phyloP scores from a whole-genome alignment of 2,797 vertebrate species.

The Chelonia mydas region DNA sequence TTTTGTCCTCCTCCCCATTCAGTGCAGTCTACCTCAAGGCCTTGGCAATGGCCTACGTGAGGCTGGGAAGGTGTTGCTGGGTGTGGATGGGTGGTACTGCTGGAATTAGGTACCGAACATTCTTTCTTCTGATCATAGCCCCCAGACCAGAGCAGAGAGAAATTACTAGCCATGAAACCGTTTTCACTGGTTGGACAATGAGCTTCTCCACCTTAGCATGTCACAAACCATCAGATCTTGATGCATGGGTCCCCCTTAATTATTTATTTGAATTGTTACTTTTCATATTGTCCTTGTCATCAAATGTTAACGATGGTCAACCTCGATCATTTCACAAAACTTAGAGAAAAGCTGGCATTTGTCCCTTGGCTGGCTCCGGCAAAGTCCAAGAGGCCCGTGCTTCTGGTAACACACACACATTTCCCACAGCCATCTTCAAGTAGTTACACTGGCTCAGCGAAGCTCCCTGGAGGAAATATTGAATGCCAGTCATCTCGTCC shows the following conservation, averaged over 20 bases:
- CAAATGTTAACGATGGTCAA: not conserved
- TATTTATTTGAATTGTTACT: constrained; percentile 2
- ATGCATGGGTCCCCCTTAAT: not conserved
- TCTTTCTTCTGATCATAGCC: constrained; percentile 2
- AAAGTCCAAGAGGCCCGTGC: not conserved
- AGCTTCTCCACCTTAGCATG: not conserved
- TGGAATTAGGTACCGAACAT: not conserved
- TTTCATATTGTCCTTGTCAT: not conserved
- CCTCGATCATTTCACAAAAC: not conserved
- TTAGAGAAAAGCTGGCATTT: not conserved
- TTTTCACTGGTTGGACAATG: not conserved
- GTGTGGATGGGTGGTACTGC: not conserved
- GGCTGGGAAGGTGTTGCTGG: not conserved
- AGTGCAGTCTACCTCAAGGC: not conserved
- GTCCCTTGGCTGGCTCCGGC: not conserved
- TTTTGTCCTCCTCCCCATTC: not conserved
- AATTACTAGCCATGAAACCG: rapidly evolving
- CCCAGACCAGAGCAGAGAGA: not conserved
- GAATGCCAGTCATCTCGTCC: rapidly evolving
- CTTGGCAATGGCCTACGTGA: not conserved
- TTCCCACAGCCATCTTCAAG: not conserved
- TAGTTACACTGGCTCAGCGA: not conserved
- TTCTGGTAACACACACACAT: not conserved
- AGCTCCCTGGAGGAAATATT: not conserved
- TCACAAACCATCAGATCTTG: not conserved